phyloP scores from a whole-genome alignment of 2,113 vertebrate species.

The Gasterosteus nipponicus region DNA sequence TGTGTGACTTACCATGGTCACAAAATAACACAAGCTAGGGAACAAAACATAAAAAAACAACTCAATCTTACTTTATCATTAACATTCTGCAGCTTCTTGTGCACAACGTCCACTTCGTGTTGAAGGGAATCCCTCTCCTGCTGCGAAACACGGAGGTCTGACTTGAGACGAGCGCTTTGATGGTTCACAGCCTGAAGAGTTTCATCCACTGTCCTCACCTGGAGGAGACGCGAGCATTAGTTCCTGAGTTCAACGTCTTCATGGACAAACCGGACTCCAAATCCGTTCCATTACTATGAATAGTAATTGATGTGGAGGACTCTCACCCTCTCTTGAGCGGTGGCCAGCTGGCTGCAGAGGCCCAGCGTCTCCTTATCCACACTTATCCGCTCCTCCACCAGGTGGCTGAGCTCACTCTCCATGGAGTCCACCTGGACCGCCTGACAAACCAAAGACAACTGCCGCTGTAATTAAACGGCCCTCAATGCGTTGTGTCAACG shows the following conservation, averaged over 20 bases:
- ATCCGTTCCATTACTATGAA: neutral
- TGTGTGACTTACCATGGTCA: neutral
- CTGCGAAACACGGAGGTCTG: constrained; percentile 81
- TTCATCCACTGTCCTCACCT: constrained; percentile 87
- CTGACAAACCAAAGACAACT: constrained; percentile 65
- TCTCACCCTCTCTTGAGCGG: constrained; percentile 85
- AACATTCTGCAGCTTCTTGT: constrained; percentile 85
- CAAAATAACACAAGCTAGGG: neutral
- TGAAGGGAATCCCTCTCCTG: constrained; percentile 89
- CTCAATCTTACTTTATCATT: constrained; percentile 82
- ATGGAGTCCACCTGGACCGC: constrained; percentile 77
- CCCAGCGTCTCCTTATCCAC: constrained; percentile 81
- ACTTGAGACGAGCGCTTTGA: constrained; percentile 83
- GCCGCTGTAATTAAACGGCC: neutral
- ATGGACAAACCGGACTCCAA: neutral
- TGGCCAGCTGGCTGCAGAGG: constrained; percentile 80
- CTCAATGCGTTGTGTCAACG: neutral
- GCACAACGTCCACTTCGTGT: constrained; percentile 85
- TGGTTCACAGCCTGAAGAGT: constrained; percentile 81
- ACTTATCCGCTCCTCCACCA: constrained; percentile 83
- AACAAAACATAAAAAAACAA: neutral
- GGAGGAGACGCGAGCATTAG: rapidly evolving
- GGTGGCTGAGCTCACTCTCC: constrained; percentile 78
- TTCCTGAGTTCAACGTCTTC: neutral
- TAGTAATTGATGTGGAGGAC: neutral